These are phyloP conservation scores for Meganola albula DNA, from an alignment of 2,888 invertebrate genomes.

Conservation along the genomic window DNA sequence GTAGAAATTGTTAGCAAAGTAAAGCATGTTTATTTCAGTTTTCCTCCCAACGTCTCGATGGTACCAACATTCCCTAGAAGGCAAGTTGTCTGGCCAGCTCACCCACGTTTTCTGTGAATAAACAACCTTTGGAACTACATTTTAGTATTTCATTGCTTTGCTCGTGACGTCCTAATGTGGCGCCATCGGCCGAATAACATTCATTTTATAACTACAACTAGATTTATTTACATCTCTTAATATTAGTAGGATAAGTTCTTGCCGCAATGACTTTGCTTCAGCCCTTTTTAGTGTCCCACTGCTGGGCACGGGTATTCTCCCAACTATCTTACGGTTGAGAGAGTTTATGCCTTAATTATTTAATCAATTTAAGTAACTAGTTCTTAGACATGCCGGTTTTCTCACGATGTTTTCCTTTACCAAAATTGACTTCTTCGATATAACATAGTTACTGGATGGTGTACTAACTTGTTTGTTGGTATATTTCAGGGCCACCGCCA, in stretches of 20 bases:
- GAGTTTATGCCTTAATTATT: no score
- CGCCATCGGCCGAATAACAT: slow-evolving; percentile 35
- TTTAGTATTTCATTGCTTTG: slow-evolving; percentile 44
- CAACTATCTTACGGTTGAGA: no score
- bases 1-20: slow-evolving; percentile 11
- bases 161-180: slow-evolving; percentile 44
- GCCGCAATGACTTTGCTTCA: no score
- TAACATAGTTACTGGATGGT: neutral
- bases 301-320: no score
- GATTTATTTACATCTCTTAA: no score
- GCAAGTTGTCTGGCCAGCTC: slow-evolving; percentile 49
- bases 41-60: slow-evolving; percentile 50
- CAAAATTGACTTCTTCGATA: neutral
- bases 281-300: no score
- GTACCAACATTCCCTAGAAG: slow-evolving; percentile 69
- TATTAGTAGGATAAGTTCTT: no score
- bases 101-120: slow-evolving; percentile 42
- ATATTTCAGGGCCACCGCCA: slow-evolving; percentile 74
- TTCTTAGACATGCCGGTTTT: no score
- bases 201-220: no score
- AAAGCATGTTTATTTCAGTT: slow-evolving; percentile 31
- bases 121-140: slow-evolving; percentile 41
- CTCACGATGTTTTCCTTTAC: no score
- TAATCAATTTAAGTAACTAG: no score
- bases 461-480: slow-evolving; percentile 6